Evolutionary conservation across 2,113 vertebrate genomes (phyloP), one percentile per base, ranked within the genome.

Genomic region (Rousettus leschenaultii): DNA sequence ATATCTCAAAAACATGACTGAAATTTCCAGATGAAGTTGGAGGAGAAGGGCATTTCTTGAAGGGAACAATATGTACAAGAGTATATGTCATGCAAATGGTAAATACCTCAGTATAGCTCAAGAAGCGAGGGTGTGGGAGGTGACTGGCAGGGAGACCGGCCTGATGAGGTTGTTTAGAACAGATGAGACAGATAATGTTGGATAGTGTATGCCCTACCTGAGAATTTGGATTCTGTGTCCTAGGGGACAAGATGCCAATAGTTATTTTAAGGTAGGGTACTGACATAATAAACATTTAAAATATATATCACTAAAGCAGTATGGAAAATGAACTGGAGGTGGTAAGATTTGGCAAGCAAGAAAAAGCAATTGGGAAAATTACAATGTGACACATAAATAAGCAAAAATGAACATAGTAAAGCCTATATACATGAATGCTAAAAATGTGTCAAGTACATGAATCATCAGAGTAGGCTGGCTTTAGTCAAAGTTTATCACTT

Each of bases 331-430:
- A 63, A 73, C 18, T 30, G n/a, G 59, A 40, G 21, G 28, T 43
- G 55, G n/a, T 59, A 14, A 92, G 22, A 89, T 65, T 92, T 45
- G 65, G 57, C 28, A 48, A n/a, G 71, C 68, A 84, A 92, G 53
- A 90, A 92, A 96, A 90, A 80, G 9, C 33, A 91, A 35, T 77
- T 14, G 38, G 16, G 43, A 83, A 91, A 35, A 71, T 70, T 79
- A 95, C 18, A 96, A 11, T 9, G 28, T 3, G 5, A n/a, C 55
- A 82, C 2, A 22, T 40, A 65, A 95, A 71, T 45, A 80, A 93
- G 70, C 79, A 84, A 88, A 97, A 91, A 74, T 63, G 61, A 92
- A 65, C 51, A 33, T 61, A 61, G 35, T 45, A 85, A 61, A 89
- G 48, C 16, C 26, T n/a, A 53, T 21, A 38, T 63, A 40, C 30